Evolutionary conservation across 2,888 invertebrate species (phyloP), one percentile per base, ranked within the genome.

Genomic region (Oscheius sp.): DNA sequence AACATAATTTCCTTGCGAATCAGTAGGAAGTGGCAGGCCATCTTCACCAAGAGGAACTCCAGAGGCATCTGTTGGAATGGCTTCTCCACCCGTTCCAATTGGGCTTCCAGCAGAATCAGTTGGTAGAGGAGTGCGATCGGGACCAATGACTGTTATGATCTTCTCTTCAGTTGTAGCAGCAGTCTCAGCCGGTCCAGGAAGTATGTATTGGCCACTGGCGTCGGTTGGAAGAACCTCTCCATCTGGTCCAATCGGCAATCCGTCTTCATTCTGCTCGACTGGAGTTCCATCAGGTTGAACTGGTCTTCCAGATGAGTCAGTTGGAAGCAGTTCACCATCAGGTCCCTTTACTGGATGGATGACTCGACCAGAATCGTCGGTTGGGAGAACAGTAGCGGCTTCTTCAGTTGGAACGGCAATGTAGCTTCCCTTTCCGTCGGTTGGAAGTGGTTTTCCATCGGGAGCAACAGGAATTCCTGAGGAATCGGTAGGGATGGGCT

Each of bases 381-480:
- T 75, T 50, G 70, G 67, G 2, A 48, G 20, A 52, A 34, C 20
- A 6, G 15, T 64, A 39, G 67, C 31, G 4, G 15, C 27, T 2
- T 53, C 23, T 12, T 45, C 66, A 4, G 42, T 66, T 42, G 71
- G 69, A 20, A 79, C 65, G 15, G 70, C 72, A n/a, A n/a, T n/a
- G n/a, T n/a, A n/a, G n/a, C n/a, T n/a, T n/a, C n/a, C n/a, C 10
- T 69, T 33, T 31, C 78, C 79, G 23, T 79, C 79, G 15, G 77
- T 66, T 39, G 71, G 79, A 37, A 53, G 8, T 53, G 53, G 53
- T 33, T 31, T 53, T 29, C 53, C 53, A 27, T 31, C 23, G 52
- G 78, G 68, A 45, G 72, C 80, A 17, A 79, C 46, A 10, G 65
- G 33, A 27, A 72, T 66, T 27, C 81, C 82, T 20, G 55, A 33